Percentiles rank a stretch among this genome's conserved stretches.
Conservation (phyloP, 2,888 invertebrate genomes). For the Anorthoa munda region DNA sequence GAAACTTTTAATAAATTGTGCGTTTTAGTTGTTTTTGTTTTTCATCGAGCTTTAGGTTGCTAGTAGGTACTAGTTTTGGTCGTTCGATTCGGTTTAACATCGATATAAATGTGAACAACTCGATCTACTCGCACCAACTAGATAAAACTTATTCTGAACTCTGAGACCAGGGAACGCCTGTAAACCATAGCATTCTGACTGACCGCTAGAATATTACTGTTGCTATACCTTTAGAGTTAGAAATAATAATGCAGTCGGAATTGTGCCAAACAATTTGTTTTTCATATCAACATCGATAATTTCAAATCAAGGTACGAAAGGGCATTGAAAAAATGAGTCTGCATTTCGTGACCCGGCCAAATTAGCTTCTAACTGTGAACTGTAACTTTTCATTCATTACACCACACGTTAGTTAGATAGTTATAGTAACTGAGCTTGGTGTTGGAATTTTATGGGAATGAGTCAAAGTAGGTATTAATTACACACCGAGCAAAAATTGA, state of each 20-base stretch:
- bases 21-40: too few species aligned
- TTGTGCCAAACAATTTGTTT: background rate
- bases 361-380: background rate
- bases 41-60: too few species aligned
- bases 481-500: conserved; percentile 31
- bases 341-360: background rate
- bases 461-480: conserved; percentile 17
- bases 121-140: background rate
- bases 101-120: background rate
- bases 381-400: background rate
- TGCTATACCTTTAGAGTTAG: background rate
- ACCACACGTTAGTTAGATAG: background rate
- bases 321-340: background rate
- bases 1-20: background rate
- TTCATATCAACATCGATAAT: background rate
- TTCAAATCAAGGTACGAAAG: background rate
- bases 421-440: background rate
- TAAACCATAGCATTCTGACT: too few species aligned
- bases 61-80: background rate
- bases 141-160: background rate
- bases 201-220: background rate
- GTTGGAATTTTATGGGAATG: conserved; percentile 9
- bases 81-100: background rate
- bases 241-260: background rate
- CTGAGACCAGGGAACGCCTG: too few species aligned